A percentile compares a stretch with the other conserved stretches of the same genome.
Conservation (phyloP, 2,888 invertebrate species). For the Tethea ocularis region DNA sequence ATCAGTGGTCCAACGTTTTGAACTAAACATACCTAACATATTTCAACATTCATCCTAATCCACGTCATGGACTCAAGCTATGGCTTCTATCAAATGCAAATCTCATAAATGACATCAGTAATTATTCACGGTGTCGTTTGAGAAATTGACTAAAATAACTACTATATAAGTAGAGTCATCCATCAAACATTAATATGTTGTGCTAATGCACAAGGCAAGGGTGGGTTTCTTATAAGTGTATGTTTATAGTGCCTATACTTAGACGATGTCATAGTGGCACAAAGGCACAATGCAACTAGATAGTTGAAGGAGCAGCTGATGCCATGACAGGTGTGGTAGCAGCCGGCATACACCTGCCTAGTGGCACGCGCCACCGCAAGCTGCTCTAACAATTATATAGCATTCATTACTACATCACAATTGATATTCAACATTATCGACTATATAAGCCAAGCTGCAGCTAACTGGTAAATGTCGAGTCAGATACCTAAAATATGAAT, state of each 20-base stretch:
- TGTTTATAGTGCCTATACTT: background rate
- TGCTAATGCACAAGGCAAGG: background rate
- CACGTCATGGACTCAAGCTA: background rate
- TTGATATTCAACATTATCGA: conserved; percentile 49
- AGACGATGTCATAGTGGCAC: background rate
- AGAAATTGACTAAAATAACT: background rate
- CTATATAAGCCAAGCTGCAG: conserved; percentile 48
- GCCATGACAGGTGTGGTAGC: conserved; percentile 77
- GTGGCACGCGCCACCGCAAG: conserved; percentile 76
- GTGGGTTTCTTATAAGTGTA: background rate
- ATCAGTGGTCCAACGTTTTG: background rate
- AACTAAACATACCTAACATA: background rate
- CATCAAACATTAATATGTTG: background rate
- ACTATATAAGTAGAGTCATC: background rate
- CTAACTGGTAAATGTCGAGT: conserved; percentile 50
- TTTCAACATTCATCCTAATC: too few relatives aligned
- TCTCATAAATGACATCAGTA: background rate
- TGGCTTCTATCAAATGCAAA: background rate
- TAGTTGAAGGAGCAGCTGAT: conserved; percentile 75
- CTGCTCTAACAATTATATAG: conserved; percentile 67
- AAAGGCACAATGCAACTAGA: background rate
- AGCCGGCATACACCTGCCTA: conserved; percentile 76
- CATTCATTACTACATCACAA: conserved; percentile 57
- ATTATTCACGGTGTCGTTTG: background rate
- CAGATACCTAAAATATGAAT: conserved; percentile 33